Base-by-base conservation (phyloP, 1,140 invertebrate species). In the Meteorus sp. region DNA sequence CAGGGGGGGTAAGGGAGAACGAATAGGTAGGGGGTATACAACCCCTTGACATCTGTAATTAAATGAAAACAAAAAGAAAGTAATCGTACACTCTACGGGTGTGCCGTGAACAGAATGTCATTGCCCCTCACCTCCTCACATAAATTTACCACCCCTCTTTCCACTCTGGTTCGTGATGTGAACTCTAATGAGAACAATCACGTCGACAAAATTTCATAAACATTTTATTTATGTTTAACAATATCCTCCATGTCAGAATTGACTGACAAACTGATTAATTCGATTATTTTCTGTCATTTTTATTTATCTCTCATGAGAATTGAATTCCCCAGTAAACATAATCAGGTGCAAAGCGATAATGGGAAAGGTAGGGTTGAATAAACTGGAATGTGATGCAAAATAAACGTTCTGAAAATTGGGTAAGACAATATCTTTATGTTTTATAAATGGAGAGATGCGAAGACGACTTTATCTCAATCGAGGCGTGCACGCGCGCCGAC, bases 31-130 rank as follows among this genome's bases (percentile, higher is more conserved):
- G 25, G 35, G 54, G 47, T 69, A 65, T 69, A 71, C 74, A 78
- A 78, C 76, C 76, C 73, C 77, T 78, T 79, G 76, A 79, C 75
- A 77, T 79, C 76, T 74, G 75, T 79, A 79, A 79, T 79, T 79
- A 78, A 78, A 78, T 74, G 74, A 79, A 78, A 79, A 79, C 77
- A 79, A 78, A 76, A 77, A 76, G 70, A 76, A 78, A 77, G 73
- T 77, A 78, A 78, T 79, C 74, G 74, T 72, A 75, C 70, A 74
- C 71, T 75, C 74, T 73, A 69, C 66, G 65, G 64, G 70, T 51
- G 65, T 71, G 64, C 58, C 60, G 62, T 71, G 67, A 72, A 72
- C 72, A 70, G 72, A 73, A 73, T 72, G 71, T 73, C 71, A 71
- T 67, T 56, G 62, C 71, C 70, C 65, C 61, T 52, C 23, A 17